Evolutionary conservation across 2,113 vertebrate genomes (phyloP).

Genomic region (Psettodes erumei): DNA sequence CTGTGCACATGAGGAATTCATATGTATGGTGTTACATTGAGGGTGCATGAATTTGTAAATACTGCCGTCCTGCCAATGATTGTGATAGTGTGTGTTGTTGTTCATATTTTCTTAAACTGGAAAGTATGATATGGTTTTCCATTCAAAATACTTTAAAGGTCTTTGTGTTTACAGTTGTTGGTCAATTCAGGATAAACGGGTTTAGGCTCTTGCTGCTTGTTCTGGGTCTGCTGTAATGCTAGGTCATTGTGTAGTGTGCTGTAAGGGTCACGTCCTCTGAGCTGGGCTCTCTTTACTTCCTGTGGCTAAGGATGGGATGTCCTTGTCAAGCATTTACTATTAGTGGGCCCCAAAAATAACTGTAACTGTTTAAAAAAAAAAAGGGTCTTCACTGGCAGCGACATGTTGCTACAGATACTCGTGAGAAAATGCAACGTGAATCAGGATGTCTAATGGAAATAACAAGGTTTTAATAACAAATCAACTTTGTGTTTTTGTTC

Average conservation of each 20-base stretch:
- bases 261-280: slow-evolving; percentile 13
- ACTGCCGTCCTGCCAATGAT: background rate
- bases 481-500: no score
- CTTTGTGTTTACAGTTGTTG: background rate
- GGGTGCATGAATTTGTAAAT: background rate
- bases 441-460: background rate
- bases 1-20: background rate
- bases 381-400: background rate
- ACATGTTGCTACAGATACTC: background rate
- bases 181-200: background rate
- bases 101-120: background rate
- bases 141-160: background rate
- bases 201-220: background rate
- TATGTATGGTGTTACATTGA: background rate
- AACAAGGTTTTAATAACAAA: no score
- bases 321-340: slow-evolving; percentile 9
- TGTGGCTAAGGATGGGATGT: slow-evolving; percentile 10
- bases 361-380: background rate
- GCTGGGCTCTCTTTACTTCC: slow-evolving; percentile 20
- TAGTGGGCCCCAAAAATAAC: slow-evolving; percentile 5
- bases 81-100: background rate
- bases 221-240: background rate
- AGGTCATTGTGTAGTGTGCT: slow-evolving; percentile 6
- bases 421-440: background rate
- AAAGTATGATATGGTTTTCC: background rate